Evolutionary conservation across 2,888 invertebrate species (phyloP).

Genomic region (Lepidonotus clava): DNA sequence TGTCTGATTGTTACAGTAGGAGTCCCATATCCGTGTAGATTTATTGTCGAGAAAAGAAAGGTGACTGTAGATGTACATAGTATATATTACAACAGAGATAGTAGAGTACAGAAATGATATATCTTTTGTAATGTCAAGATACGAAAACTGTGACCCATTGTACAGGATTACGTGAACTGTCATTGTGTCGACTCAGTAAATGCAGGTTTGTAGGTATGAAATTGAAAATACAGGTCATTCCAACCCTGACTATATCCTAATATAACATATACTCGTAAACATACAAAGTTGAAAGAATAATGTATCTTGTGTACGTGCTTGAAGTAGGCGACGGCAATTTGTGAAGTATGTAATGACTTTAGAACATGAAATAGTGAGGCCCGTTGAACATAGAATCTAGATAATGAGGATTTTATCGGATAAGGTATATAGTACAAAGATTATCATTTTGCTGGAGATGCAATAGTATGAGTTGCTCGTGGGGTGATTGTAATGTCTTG

Average conservation of each 20-base stretch:
- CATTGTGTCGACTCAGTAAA: too few species aligned
- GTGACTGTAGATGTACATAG: not conserved
- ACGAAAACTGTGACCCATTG: too few species aligned
- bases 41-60: not conserved
- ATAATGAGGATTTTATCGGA: too few species aligned
- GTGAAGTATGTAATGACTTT: too few species aligned
- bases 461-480: not conserved
- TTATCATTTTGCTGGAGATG: not conserved
- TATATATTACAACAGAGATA: slow-evolving; percentile 1
- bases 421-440: not conserved
- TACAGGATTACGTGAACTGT: too few species aligned
- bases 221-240: too few species aligned
- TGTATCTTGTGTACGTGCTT: not conserved
- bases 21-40: too few species aligned
- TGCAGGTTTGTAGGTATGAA: not conserved
- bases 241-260: not conserved
- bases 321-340: too few species aligned
- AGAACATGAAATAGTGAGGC: not conserved
- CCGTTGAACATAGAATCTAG: not conserved
- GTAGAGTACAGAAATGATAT: not conserved
- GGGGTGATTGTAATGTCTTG: not conserved
- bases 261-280: not conserved
- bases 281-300: not conserved
- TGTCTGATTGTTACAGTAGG: too few species aligned
- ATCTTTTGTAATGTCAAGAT: not conserved